These are phyloP conservation scores for Antheraea mylitta DNA, from an alignment of 1,140 invertebrate genomes.

Conservation along the genomic window DNA sequence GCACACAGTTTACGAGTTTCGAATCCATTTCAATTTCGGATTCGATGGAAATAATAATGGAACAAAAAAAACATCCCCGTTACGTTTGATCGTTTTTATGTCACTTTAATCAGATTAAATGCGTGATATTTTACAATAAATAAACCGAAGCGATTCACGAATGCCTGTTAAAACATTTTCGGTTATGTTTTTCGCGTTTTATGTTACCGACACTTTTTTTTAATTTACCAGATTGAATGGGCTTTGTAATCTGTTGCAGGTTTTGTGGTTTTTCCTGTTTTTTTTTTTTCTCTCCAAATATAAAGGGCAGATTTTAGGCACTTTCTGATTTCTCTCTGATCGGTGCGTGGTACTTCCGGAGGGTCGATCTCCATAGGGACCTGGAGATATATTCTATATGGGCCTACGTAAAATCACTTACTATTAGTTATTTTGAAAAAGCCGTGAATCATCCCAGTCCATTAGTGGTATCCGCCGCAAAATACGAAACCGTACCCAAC, in stretches of 20 bases:
- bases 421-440: too few species aligned
- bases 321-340: too few species aligned
- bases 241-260: not conserved
- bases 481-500: too few species aligned
- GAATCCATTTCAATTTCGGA: conserved; percentile 17
- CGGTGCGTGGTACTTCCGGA: too few species aligned
- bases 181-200: not conserved
- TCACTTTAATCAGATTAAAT: not conserved
- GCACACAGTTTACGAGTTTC: conserved; percentile 19
- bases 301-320: too few species aligned
- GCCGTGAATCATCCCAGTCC: too few species aligned
- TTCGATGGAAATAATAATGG: not conserved
- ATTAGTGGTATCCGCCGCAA: too few species aligned
- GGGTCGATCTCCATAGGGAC: too few species aligned
- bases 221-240: conserved; percentile 2
- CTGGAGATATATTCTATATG: too few species aligned
- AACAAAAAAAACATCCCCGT: not conserved
- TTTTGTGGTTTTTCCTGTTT: not conserved
- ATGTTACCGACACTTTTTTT: not conserved
- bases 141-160: not conserved
- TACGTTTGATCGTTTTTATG: not conserved
- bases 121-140: conserved; percentile 1
- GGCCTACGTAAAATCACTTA: too few species aligned
- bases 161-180: not conserved
- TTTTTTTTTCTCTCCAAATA: not conserved